Conservation (phyloP, 2,113 vertebrate species). For the Saguinus imperator region DNA sequence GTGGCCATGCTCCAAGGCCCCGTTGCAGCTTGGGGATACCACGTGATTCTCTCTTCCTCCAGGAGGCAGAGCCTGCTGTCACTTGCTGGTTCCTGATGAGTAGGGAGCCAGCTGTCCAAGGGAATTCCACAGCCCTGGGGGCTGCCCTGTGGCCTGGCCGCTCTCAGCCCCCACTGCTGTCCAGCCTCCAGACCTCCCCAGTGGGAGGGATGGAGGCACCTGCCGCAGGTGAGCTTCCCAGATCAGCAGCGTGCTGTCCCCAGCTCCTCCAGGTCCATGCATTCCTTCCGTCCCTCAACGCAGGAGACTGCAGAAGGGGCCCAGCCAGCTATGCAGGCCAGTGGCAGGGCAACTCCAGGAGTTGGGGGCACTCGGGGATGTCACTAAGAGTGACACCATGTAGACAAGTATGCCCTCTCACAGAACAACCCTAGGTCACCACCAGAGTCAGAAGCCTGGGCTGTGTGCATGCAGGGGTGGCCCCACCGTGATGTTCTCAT, state of each 20-base stretch:
- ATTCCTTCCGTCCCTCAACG: rapidly evolving
- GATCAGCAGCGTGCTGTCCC: background rate
- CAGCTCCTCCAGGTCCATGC: background rate
- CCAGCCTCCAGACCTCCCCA: background rate
- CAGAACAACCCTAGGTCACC: background rate
- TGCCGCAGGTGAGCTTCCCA: background rate
- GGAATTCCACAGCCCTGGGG: rapidly evolving
- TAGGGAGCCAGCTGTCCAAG: no score
- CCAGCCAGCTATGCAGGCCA: background rate
- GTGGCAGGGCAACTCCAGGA: background rate
- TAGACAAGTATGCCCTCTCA: background rate
- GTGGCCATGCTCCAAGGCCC: rapidly evolving
- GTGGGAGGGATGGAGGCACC: background rate
- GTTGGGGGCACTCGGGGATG: rapidly evolving
- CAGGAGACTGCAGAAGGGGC: rapidly evolving
- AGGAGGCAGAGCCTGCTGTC: background rate
- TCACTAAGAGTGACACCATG: background rate
- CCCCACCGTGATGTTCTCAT: no score
- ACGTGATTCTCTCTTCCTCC: rapidly evolving
- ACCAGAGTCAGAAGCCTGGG: background rate
- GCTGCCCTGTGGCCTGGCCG: rapidly evolving
- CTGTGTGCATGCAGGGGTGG: rapidly evolving
- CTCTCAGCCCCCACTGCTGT: background rate
- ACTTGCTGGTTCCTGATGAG: background rate
- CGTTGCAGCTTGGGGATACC: rapidly evolving